These are phyloP conservation scores for Ecdyonurus torrentis DNA, from an alignment of 2,888 invertebrate genomes.

Conservation along the genomic window DNA sequence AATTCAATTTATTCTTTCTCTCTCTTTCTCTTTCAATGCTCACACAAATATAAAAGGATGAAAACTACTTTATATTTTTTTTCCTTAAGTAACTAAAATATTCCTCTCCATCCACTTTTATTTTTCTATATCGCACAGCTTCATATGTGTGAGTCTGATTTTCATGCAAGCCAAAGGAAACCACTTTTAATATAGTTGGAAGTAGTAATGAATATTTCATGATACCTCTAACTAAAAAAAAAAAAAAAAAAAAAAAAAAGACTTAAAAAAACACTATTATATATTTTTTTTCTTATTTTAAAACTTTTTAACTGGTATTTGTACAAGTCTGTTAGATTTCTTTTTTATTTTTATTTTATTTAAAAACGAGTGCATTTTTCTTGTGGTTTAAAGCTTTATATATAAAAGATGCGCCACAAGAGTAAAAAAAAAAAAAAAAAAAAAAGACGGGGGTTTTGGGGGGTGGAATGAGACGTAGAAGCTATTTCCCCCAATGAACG, in stretches of 20 bases:
- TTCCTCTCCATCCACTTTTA: background rate
- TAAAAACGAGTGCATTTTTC: background rate
- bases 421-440: background rate
- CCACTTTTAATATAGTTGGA: background rate
- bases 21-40: background rate
- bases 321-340: background rate
- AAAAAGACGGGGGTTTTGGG: no score
- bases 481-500: background rate
- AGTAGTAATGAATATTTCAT: background rate
- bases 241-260: no score
- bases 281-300: no score
- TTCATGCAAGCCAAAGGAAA: background rate
- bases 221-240: background rate
- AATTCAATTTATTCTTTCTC: background rate
- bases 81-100: background rate
- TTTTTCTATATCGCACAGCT: background rate
- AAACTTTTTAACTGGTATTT: no score
- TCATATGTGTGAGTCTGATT: background rate
- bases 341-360: background rate
- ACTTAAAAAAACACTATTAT: background rate
- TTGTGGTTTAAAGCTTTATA: background rate
- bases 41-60: background rate
- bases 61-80: background rate
- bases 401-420: background rate
- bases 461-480: background rate